Percentiles rank a stretch among this genome's conserved stretches.
Conservation (phyloP, 2,888 invertebrate species). For the Amiota mariae region DNA sequence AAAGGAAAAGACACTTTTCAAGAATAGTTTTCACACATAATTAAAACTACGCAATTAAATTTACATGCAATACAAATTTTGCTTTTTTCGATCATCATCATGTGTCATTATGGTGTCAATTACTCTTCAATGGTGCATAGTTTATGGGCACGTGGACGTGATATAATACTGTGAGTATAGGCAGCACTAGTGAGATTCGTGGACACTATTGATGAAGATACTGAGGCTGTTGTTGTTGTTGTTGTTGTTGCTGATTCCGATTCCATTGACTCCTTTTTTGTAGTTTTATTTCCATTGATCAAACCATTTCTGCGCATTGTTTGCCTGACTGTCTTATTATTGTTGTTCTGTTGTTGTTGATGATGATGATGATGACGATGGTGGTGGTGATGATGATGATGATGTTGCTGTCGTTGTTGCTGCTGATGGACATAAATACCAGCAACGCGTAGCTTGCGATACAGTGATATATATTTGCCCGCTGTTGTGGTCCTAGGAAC, state of each 20-base stretch:
- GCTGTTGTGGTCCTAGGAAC: slow-evolving; percentile 87
- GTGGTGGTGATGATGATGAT: slow-evolving; percentile 37
- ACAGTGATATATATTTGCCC: slow-evolving; percentile 88
- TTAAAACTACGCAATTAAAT: too few species aligned
- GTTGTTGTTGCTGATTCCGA: not conserved
- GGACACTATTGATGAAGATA: not conserved
- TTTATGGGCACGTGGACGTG: slow-evolving; percentile 54
- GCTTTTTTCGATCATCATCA: not conserved
- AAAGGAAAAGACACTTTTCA: too few species aligned
- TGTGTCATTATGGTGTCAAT: slow-evolving; percentile 9
- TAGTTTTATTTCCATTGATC: slow-evolving; percentile 32
- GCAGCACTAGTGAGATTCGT: slow-evolving; percentile 30
- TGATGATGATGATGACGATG: slow-evolving; percentile 39
- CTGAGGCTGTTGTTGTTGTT: not conserved
- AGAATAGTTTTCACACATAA: too few species aligned
- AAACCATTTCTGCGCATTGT: slow-evolving; percentile 32
- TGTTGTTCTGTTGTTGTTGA: slow-evolving; percentile 30
- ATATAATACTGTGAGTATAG: slow-evolving; percentile 47
- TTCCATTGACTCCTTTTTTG: slow-evolving; percentile 40
- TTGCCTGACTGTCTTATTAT: slow-evolving; percentile 20
- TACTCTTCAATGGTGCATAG: slow-evolving; percentile 68
- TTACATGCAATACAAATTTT: not conserved
- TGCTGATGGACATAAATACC: slow-evolving; percentile 75
- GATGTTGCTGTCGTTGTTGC: slow-evolving; percentile 67
- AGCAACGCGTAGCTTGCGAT: slow-evolving; percentile 79